Base-by-base conservation (phyloP, 2,797 vertebrate species). In the Eleutherodactylus coqui region DNA sequence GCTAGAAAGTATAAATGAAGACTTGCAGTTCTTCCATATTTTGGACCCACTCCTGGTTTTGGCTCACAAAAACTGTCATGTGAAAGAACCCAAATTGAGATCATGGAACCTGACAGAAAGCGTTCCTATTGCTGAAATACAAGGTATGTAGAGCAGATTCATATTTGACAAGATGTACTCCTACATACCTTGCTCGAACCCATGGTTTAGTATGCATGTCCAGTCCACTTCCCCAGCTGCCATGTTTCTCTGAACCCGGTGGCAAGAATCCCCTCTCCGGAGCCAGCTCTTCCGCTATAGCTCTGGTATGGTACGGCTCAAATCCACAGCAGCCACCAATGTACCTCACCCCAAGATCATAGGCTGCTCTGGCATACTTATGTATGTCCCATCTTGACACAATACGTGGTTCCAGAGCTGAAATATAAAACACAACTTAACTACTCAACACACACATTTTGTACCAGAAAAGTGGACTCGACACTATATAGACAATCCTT, bases 281-380 rank as follows among this genome's bases (percentile, higher is more conserved):
- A 5, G 92, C 94, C 92, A 98, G 93, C 89, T 99, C 98, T 91
- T 99, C 97, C 0, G 96, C 91, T 89, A 97, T 89, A 0, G 97
- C 97, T 16, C 98, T 94, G 90, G 96, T 90, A 78, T 99, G 98
- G 72, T 98, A 99, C 0, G 97, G 95, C 89, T 98, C 97, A 75
- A 97, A 98, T 5, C 98, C 97, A 24, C 97, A 99, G 93, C 97
- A 98, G 80, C 97, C 96, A 0, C 97, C 97, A 9, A 98, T 98
- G 90, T 90, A 98, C 76, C 94, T 94, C 77, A 98, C 92, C 32
- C 97, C 98, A 0, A 93, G 92, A 0, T 95, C 89, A 90, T 96
- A 99, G 11, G 97, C 97, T 27, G 96, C 96, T 47, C 97, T 93
- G 88, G 97, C 96, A 0, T 98, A 98, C 73, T 93, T 96, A 77